Evolutionary conservation across 2,888 invertebrate species (phyloP), one percentile per base, ranked within the genome.

Genomic region (Gasteruption jaculator): DNA sequence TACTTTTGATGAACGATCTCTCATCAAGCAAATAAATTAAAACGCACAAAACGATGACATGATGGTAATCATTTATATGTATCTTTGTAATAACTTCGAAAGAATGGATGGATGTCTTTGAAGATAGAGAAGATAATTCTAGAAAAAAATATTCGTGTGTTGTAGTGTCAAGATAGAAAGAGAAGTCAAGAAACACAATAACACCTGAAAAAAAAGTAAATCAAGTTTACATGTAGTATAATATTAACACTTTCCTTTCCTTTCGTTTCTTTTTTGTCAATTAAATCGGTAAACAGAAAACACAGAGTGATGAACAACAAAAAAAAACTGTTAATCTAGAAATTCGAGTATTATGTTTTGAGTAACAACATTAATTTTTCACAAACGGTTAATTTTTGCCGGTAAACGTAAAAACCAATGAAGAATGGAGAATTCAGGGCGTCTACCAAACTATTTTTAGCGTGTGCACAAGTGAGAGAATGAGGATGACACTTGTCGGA

Each of bases 1-100:
- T n/a, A n/a, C 54, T 44, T 31, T 30, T 30, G 16, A 4, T 5
- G 8, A 5, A 20, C 12, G 34, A 40, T 21, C 27, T 49, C 34
- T 49, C 48, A 45, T 54, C 60, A 60, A 65, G 63, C 63, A 64
- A 63, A 63, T 62, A 61, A 65, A 64, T 63, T 57, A 57, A 61
- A 61, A 57, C 61, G 61, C 54, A 63, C 56, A 59, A 58, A 53
- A 46, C 42, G 35, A 36, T 37, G 18, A 24, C 31, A 25, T 38
- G 30, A 34, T 46, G 38, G 19, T 34, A 30, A 25, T 45, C 24
- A n/a, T n/a, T n/a, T n/a, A n/a, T n/a, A n/a, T n/a, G n/a, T n/a
- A n/a, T n/a, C n/a, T n/a, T n/a, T n/a, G n/a, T n/a, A n/a, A n/a
- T n/a, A n/a, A n/a, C n/a, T n/a, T n/a, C n/a, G n/a, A n/a, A n/a